Conservation (phyloP, 2,113 vertebrate genomes). For the Psephotus haematonotus region DNA sequence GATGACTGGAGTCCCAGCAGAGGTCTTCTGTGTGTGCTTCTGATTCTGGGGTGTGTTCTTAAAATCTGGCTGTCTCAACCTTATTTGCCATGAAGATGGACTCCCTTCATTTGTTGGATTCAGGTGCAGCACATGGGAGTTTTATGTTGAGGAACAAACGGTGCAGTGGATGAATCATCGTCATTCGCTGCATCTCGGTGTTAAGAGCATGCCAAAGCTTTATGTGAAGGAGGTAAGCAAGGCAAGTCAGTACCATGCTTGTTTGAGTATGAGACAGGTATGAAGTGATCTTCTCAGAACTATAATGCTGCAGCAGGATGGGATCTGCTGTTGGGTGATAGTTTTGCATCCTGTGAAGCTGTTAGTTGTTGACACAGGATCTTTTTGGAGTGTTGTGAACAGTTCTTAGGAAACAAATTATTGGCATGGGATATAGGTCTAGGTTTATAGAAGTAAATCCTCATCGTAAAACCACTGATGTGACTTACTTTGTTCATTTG, state of each 20-base stretch:
- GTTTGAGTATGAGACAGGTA: not conserved
- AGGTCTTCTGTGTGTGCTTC: not conserved
- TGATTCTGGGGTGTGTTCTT: not conserved
- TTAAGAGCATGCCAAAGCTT: not conserved
- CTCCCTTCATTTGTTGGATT: not conserved
- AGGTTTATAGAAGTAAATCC: not conserved
- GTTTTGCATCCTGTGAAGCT: not conserved
- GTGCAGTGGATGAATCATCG: not conserved
- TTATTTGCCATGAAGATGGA: not conserved
- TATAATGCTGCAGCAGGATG: not conserved
- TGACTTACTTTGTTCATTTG: not conserved
- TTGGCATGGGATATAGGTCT: not conserved
- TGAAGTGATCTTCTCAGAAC: not conserved
- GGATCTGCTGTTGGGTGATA: not conserved
- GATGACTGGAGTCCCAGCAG: not conserved
- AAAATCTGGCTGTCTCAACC: not conserved
- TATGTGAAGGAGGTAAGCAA: not conserved
- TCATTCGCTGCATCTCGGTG: not conserved
- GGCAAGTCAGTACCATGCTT: not conserved
- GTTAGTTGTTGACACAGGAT: not conserved
- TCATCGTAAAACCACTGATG: not conserved
- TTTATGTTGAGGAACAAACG: fast-evolving
- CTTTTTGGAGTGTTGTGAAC: not conserved
- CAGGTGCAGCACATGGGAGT: not conserved
- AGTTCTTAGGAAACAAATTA: not conserved